Percentiles rank a stretch among this genome's conserved stretches.
These are phyloP conservation scores for Papilio polyxenes DNA, from an alignment of 1,140 invertebrate genomes.

Conservation along the genomic window DNA sequence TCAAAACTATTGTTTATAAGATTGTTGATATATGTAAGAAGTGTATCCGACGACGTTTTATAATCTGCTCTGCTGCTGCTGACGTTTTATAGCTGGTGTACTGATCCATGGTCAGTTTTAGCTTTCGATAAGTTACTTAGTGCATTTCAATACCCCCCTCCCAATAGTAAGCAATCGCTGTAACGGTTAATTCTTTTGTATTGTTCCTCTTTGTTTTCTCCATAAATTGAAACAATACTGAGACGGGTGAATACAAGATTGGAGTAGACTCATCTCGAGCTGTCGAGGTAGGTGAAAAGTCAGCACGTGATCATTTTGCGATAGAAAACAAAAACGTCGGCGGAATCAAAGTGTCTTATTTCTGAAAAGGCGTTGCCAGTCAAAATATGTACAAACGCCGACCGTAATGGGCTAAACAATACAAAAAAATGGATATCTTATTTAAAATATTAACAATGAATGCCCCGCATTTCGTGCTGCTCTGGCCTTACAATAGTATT, in stretches of 20 bases:
- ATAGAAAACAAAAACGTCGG: constrained; percentile 62
- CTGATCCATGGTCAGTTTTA: too few species aligned
- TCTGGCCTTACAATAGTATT: constrained; percentile 68
- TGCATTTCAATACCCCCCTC: too few species aligned
- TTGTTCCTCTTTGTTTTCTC: constrained; percentile 17
- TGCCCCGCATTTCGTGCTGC: constrained; percentile 64
- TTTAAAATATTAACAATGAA: constrained; percentile 76
- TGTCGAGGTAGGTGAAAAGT: constrained; percentile 41
- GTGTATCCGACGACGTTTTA: too few species aligned
- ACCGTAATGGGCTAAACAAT: constrained; percentile 74
- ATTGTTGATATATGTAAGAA: too few species aligned
- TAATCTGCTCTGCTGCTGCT: too few species aligned
- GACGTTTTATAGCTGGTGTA: too few species aligned
- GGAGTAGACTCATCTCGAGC: neutral
- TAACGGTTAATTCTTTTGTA: constrained; percentile 34
- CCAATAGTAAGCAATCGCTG: neutral
- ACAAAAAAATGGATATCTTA: constrained; percentile 77
- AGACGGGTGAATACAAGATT: neutral
- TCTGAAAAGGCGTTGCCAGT: constrained; percentile 62
- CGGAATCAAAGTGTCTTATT: constrained; percentile 55
- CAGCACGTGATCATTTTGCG: constrained; percentile 69
- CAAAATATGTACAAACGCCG: constrained; percentile 78
- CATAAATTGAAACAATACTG: constrained; percentile 2
- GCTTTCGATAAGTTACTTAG: too few species aligned
- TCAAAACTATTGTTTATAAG: neutral